Base-by-base conservation (phyloP, 2,888 invertebrate genomes). In the Calameuta idolon region DNA sequence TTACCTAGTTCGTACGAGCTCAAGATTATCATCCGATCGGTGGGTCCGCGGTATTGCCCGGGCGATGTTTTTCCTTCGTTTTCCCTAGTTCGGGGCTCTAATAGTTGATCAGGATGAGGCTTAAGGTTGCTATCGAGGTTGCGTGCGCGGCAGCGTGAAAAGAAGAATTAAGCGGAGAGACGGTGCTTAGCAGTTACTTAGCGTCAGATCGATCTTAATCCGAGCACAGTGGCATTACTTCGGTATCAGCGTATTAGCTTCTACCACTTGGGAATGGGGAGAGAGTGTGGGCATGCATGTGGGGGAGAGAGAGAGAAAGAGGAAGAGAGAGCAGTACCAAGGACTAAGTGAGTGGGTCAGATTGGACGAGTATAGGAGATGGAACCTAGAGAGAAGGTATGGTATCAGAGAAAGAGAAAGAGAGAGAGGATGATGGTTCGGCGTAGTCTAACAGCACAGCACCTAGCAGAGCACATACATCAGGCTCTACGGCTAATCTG, bases 401-500 rank as follows among this genome's bases (percentile, higher is more conserved):
- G 40, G 9, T 15, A 55, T 55, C 23, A 55, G 23, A 23, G 55
- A 68, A 34, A 75, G 73, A 30, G 69, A 33, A 37, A 34, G 9
- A 76, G 4, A 73, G 71, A 74, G 55, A 34, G 75, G 80, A 81
- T 74, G 81, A 74, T 79, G 78, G 80, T 78, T 82, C 75, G 55
- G 55, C 55, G 55, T 55, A 55, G 55, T 23, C 55, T 23, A 55
- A 15, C 55, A 55, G 55, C 55, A 55, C 55, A 69, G 35, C 33
- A 55, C 37, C 77, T 31, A 69, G 68, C 75, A 75, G 81, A 82
- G 86, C 87, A 89, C 90, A 90, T 91, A 91, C 90, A 91, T 91
- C 91, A 91, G 87, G 89, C 88, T 91, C 87, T 83, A 77, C 84
- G 86, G 88, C 89, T 91, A 91, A 91, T 91, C 91, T 90, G 90